A percentile compares a stretch with the other conserved stretches of the same genome.
These are phyloP conservation scores for Bradypodion pumilum DNA, from an alignment of 2,797 vertebrate species.

Conservation along the genomic window DNA sequence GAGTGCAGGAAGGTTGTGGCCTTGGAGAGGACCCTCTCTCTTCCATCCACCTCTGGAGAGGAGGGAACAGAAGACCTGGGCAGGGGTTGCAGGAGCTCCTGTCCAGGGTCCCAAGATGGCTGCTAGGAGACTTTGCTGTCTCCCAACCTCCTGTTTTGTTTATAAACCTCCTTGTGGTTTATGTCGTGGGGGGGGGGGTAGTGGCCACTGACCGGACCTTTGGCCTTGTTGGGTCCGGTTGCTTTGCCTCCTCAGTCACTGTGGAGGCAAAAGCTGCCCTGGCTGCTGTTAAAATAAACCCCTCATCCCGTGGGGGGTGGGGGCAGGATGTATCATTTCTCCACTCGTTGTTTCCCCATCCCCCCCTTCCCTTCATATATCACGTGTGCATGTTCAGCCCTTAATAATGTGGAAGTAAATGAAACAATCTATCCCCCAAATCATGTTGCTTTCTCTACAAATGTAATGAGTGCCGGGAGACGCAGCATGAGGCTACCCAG, in stretches of 20 bases:
- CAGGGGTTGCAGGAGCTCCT: background rate
- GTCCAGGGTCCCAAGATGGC: background rate
- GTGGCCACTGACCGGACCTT: background rate
- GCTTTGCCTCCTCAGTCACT: background rate
- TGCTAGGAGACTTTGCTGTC: too few species aligned
- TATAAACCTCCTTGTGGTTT: background rate
- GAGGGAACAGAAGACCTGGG: background rate
- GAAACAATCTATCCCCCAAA: background rate
- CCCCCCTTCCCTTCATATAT: background rate
- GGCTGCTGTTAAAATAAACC: background rate
- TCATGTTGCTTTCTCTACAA: background rate
- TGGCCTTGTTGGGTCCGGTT: background rate
- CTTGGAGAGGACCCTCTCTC: too few species aligned
- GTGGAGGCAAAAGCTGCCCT: too few species aligned
- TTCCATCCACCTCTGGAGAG: background rate
- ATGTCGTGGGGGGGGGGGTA: too few species aligned
- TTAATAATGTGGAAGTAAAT: slow-evolving; percentile 10
- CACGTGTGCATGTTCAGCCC: fast-evolving
- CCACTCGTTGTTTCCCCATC: fast-evolving
- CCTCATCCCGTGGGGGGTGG: background rate
- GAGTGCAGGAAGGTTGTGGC: too few species aligned
- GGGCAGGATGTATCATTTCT: fast-evolving
- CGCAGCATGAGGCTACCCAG: slow-evolving; percentile 27
- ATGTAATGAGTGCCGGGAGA: slow-evolving; percentile 41
- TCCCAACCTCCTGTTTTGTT: background rate